phyloP scores from a whole-genome alignment of 2,797 vertebrate genomes.

The Leuciscus waleckii region DNA sequence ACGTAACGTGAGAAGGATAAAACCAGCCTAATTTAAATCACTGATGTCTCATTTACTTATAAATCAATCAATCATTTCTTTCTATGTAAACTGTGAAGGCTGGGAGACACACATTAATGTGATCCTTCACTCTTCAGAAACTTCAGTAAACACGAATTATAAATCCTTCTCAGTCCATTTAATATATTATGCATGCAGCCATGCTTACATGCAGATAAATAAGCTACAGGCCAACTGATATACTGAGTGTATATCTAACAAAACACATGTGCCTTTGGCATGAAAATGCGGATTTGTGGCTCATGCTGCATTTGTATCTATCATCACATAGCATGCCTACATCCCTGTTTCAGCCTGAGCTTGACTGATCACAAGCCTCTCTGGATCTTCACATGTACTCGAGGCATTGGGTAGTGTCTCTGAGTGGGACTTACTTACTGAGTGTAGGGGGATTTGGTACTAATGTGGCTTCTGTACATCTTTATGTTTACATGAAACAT shows the following conservation, averaged over 20 bases:
- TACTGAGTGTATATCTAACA: constrained; percentile 43
- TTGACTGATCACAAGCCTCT: constrained; percentile 6
- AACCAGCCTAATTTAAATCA: constrained; percentile 18
- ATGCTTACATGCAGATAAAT: constrained; percentile 52
- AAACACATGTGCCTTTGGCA: constrained; percentile 40
- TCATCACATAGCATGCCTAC: neutral
- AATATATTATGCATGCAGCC: constrained; percentile 54
- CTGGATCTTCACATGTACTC: constrained; percentile 1
- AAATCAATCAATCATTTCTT: constrained; percentile 19
- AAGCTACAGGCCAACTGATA: constrained; percentile 35
- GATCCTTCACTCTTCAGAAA: constrained; percentile 40
- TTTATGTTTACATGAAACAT: neutral
- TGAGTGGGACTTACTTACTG: constrained; percentile 4
- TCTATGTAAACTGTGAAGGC: constrained; percentile 18
- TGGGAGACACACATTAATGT: neutral
- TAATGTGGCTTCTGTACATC: neutral
- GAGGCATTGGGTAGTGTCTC: neutral
- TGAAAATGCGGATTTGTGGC: constrained; percentile 11
- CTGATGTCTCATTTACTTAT: constrained; percentile 25
- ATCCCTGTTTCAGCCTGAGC: neutral
- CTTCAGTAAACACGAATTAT: constrained; percentile 56
- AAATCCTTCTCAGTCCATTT: constrained; percentile 59
- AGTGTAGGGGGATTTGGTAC: neutral
- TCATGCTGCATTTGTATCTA: constrained; percentile 12
- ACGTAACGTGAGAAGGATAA: neutral